A percentile compares a stretch with the other conserved stretches of the same genome.
Evolutionary conservation across 2,797 vertebrate genomes (phyloP).

Genomic region (Anguilla anguilla): DNA sequence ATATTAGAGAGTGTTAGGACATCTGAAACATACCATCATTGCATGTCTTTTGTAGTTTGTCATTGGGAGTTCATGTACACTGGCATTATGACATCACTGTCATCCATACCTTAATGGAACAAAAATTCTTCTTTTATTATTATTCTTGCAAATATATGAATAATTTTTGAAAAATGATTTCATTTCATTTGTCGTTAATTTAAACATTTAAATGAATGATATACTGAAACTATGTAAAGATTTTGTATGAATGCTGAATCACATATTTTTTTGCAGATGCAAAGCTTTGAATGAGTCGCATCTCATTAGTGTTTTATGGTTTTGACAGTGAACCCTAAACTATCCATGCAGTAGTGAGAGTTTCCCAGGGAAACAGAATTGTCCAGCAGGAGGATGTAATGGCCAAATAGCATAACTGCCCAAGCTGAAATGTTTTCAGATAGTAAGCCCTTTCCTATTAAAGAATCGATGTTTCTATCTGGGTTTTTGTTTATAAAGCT

Average conservation of each 20-base stretch:
- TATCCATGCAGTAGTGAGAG: background rate
- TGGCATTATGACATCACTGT: background rate
- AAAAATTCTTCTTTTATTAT: background rate
- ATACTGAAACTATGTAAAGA: background rate
- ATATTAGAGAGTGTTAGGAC: background rate
- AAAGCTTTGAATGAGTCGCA: background rate
- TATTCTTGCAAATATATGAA: background rate
- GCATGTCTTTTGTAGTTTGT: background rate
- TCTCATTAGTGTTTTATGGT: background rate
- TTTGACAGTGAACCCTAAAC: background rate
- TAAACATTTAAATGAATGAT: no score
- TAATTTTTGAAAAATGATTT: background rate
- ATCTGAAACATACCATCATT: background rate
- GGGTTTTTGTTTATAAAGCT: background rate
- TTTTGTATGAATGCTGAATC: background rate
- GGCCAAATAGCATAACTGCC: background rate
- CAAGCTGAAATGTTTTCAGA: background rate
- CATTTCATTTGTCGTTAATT: background rate
- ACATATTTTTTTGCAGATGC: background rate
- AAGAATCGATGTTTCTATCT: background rate
- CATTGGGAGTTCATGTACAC: background rate
- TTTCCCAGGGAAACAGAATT: background rate
- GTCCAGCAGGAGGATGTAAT: background rate
- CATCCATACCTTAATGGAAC: conserved; percentile 9
- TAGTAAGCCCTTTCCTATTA: background rate